Evolutionary conservation across 2,797 vertebrate species (phyloP).

Genomic region (Acipenser ruthenus): DNA sequence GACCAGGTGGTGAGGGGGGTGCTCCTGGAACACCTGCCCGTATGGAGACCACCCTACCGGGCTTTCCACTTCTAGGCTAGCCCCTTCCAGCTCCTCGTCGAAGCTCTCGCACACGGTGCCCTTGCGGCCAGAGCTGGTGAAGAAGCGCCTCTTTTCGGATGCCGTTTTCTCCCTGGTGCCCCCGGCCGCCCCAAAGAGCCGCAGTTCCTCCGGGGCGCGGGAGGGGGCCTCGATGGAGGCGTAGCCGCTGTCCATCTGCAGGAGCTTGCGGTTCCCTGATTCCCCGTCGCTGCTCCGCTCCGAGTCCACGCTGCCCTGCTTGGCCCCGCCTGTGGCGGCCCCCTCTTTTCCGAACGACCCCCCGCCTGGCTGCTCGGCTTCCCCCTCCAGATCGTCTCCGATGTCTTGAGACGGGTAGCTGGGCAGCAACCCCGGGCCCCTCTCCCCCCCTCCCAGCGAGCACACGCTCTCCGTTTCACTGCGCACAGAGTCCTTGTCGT

Average conservation of each 20-base stretch:
- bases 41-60: slow-evolving; percentile 63
- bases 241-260: slow-evolving; percentile 97
- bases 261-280: slow-evolving; percentile 72
- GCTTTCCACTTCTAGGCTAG: slow-evolving; percentile 35
- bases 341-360: slow-evolving; percentile 23
- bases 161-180: slow-evolving; percentile 66
- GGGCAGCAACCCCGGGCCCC: slow-evolving; percentile 37
- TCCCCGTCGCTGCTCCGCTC: slow-evolving; percentile 62
- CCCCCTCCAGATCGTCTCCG: slow-evolving; percentile 56
- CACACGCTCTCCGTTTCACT: slow-evolving; percentile 83
- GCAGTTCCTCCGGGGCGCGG: slow-evolving; percentile 67
- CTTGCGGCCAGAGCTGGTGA: slow-evolving; percentile 67
- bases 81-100: slow-evolving; percentile 62
- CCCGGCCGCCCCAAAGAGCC: slow-evolving; percentile 50
- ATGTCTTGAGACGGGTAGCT: slow-evolving; percentile 62
- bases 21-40: slow-evolving; percentile 66
- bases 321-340: slow-evolving; percentile 41
- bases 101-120: slow-evolving; percentile 83
- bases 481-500: slow-evolving; percentile 82
- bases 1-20: slow-evolving; percentile 30
- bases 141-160: slow-evolving; percentile 76
- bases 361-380: slow-evolving; percentile 37
- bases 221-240: slow-evolving; percentile 87
- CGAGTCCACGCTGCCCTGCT: slow-evolving; percentile 56
- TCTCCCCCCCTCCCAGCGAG: slow-evolving; percentile 56